Percentiles rank a stretch among this genome's conserved stretches.
Conservation (phyloP, 2,888 invertebrate genomes). For the Polia nebulosa region DNA sequence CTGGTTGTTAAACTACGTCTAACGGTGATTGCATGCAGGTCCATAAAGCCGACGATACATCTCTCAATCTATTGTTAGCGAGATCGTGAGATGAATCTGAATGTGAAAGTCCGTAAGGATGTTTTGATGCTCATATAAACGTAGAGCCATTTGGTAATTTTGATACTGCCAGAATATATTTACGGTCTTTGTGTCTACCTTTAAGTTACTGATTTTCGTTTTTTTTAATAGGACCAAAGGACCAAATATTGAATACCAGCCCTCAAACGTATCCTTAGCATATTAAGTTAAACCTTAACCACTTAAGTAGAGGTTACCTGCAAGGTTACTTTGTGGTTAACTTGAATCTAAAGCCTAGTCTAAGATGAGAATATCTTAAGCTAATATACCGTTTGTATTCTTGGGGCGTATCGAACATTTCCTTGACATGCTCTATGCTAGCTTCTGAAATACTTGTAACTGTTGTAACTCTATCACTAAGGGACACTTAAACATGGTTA, state of each 20-base stretch:
- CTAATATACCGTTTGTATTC: conserved; percentile 67
- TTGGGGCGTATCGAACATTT: conserved; percentile 54
- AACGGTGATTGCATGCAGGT: conserved; percentile 37
- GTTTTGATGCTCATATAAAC: conserved; percentile 19
- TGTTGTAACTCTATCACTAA: conserved; percentile 33
- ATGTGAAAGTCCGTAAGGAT: conserved; percentile 18
- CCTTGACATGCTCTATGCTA: conserved; percentile 65
- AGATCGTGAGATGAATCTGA: conserved; percentile 45
- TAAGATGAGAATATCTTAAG: conserved; percentile 65
- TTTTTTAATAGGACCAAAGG: neutral
- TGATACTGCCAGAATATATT: neutral
- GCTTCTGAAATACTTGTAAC: conserved; percentile 44
- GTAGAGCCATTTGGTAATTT: conserved; percentile 7
- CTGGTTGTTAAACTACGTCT: conserved; percentile 37
- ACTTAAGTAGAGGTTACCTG: conserved; percentile 36
- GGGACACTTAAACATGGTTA: neutral
- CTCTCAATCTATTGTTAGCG: conserved; percentile 44
- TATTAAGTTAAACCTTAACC: conserved; percentile 48
- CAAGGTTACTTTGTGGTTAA: conserved; percentile 61
- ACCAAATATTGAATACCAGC: conserved; percentile 7
- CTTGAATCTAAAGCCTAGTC: conserved; percentile 51
- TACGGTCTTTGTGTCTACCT: too few relatives aligned
- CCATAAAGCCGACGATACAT: conserved; percentile 34
- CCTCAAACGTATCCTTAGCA: conserved; percentile 39
- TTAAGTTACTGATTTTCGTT: neutral